Evolutionary conservation across 1,140 invertebrate species (phyloP).

Genomic region (Galendromus occidentalis): DNA sequence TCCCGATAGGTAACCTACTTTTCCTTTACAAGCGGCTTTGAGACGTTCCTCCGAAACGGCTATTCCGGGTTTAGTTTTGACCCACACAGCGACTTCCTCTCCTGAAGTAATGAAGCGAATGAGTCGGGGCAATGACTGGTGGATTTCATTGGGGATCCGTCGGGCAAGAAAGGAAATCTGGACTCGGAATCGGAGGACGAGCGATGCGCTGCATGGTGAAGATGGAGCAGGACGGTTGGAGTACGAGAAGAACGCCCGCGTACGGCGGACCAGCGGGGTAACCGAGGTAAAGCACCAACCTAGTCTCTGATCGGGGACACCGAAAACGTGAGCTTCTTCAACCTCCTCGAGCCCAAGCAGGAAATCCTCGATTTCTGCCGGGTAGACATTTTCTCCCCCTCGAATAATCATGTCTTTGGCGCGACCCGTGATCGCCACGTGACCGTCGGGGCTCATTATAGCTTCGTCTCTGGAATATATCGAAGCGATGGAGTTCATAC

Average conservation of each 20-base stretch:
- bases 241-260: constrained; percentile 30
- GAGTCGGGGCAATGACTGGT: background rate
- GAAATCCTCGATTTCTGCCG: constrained; percentile 65
- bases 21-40: constrained; percentile 45
- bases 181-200: no score
- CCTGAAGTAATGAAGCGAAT: constrained; percentile 28
- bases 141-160: no score
- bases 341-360: constrained; percentile 52
- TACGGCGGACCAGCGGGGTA: no score
- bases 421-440: constrained; percentile 54
- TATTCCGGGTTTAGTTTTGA: constrained; percentile 34
- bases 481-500: no score
- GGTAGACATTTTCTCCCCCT: constrained; percentile 78
- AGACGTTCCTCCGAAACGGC: constrained; percentile 38
- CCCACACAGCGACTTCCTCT: constrained; percentile 61
- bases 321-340: constrained; percentile 47
- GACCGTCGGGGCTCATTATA: constrained; percentile 49
- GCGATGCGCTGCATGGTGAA: no score
- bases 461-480: constrained; percentile 48
- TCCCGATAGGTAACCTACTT: constrained; percentile 36
- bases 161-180: no score
- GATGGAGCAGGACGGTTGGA: no score
- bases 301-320: constrained; percentile 50
- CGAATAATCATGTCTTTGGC: constrained; percentile 75
- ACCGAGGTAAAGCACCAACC: constrained; percentile 75